Conservation (phyloP, 1,140 invertebrate genomes). For the Mactra quadrangularis region DNA sequence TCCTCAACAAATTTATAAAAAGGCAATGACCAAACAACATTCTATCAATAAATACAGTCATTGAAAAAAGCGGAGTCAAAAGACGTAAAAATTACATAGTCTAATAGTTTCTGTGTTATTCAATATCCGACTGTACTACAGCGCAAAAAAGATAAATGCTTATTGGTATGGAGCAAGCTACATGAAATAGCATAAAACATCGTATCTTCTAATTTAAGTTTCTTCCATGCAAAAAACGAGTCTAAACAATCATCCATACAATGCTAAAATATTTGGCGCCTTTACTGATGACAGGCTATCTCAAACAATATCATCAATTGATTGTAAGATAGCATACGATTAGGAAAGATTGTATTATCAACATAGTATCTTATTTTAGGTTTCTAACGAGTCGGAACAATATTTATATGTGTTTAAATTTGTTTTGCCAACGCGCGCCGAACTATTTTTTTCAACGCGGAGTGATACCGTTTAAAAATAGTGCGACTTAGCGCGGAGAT, state of each 20-base stretch:
- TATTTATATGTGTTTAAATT: constrained; percentile 61
- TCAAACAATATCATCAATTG: neutral
- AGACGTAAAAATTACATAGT: too few relatives aligned
- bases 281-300: neutral
- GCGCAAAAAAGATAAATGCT: too few relatives aligned
- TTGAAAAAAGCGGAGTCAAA: too few relatives aligned
- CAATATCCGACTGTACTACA: too few relatives aligned
- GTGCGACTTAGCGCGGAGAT: constrained; percentile 10
- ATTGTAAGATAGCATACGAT: constrained; percentile 21
- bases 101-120: too few relatives aligned
- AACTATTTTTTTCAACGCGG: constrained; percentile 40
- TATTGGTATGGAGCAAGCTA: too few relatives aligned
- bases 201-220: too few relatives aligned
- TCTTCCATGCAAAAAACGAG: neutral
- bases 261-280: neutral
- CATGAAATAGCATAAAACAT: too few relatives aligned
- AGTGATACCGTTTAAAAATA: constrained; percentile 32
- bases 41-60: too few relatives aligned
- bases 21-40: too few relatives aligned
- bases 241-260: neutral
- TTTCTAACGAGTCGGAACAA: constrained; percentile 50
- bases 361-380: constrained; percentile 43
- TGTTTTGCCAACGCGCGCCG: constrained; percentile 62
- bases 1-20: too few relatives aligned
- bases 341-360: constrained; percentile 11